Evolutionary conservation across 2,888 invertebrate species (phyloP).

Genomic region (Noctua janthina): DNA sequence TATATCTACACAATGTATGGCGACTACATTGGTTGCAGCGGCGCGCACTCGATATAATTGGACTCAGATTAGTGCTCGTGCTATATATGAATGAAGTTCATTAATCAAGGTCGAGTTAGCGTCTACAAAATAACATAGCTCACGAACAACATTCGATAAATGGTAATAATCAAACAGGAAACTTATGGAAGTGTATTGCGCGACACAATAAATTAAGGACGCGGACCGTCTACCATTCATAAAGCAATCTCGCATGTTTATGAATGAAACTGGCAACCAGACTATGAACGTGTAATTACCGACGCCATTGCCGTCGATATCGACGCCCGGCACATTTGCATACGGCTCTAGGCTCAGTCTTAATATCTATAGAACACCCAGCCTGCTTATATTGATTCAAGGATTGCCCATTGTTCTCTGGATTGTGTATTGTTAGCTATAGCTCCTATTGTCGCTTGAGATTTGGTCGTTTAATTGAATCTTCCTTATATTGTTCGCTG

Average conservation of each 20-base stretch:
- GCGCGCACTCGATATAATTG: constrained; percentile 68
- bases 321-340: constrained; percentile 83
- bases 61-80: constrained; percentile 71
- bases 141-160: constrained; percentile 84
- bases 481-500: constrained; percentile 76
- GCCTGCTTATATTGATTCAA: constrained; percentile 79
- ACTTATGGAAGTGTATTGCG: constrained; percentile 81
- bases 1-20: constrained; percentile 63
- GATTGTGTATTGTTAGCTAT: constrained; percentile 80
- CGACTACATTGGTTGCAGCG: constrained; percentile 37
- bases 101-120: constrained; percentile 81
- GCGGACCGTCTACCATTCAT: constrained; percentile 85
- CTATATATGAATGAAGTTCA: constrained; percentile 81
- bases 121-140: constrained; percentile 80
- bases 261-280: constrained; percentile 85
- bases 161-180: constrained; percentile 85
- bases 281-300: constrained; percentile 83
- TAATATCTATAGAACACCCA: constrained; percentile 71
- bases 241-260: constrained; percentile 86
- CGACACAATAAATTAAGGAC: constrained; percentile 83
- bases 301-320: constrained; percentile 83
- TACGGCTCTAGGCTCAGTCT: constrained; percentile 72
- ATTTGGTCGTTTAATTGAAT: constrained; percentile 78
- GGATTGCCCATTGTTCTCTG: constrained; percentile 82
- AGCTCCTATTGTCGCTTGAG: constrained; percentile 77